These are phyloP conservation scores for Artibeus lituratus DNA, from an alignment of 2,797 vertebrate species.

Conservation along the genomic window DNA sequence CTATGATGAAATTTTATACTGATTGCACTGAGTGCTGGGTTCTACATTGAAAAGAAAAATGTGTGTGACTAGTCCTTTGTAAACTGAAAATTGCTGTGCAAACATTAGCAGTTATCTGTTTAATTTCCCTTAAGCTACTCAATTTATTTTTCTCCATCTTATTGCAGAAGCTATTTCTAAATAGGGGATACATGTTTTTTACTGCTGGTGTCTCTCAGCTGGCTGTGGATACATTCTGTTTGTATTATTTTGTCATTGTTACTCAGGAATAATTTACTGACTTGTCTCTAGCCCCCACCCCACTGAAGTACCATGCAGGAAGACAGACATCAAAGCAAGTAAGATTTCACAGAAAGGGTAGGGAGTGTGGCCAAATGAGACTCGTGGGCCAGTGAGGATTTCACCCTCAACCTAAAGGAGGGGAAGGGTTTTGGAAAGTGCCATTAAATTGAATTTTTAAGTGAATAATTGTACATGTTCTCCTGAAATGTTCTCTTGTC, in stretches of 20 bases:
- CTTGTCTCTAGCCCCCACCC: background rate
- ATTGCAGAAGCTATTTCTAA: conserved; percentile 9
- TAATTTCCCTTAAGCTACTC: background rate
- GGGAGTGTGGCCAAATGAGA: background rate
- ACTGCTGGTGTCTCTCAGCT: background rate
- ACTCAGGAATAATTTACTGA: background rate
- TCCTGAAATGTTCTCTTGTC: background rate
- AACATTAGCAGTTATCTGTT: background rate
- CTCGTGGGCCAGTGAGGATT: background rate
- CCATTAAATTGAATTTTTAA: background rate
- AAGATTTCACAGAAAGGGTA: background rate
- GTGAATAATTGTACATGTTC: background rate
- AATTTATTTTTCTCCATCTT: background rate
- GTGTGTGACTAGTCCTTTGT: background rate
- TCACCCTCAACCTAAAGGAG: background rate
- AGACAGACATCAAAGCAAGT: background rate
- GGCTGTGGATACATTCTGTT: background rate
- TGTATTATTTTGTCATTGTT: background rate
- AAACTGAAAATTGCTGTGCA: background rate
- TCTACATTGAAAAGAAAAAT: conserved; percentile 36
- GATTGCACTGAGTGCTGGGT: background rate
- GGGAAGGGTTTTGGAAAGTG: background rate
- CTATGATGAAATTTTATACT: background rate
- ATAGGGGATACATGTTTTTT: background rate
- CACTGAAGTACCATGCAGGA: background rate